Evolutionary conservation across 1,140 invertebrate genomes (phyloP), one percentile per base, ranked within the genome.

Genomic region (Danaus plexippus): DNA sequence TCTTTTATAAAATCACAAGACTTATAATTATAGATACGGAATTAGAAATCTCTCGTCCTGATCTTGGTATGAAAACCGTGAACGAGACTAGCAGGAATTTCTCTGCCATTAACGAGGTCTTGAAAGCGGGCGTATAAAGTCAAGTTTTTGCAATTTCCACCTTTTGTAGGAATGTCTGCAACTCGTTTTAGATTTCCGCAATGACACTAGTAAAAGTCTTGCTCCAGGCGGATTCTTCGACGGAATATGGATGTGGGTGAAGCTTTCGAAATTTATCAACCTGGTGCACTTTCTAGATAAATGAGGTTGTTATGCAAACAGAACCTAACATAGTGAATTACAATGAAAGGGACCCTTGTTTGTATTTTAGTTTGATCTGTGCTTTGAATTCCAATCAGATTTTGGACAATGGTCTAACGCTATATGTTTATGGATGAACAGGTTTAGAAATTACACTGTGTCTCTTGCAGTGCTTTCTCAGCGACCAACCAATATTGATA

Each of bases 231-330:
- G 63, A 71, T 67, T 73, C 69, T 72, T 66, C 68, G 67, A 75
- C 73, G 65, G 75, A 80, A 80, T 79, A 78, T 79, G 75, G 74
- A 80, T 75, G 77, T 80, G 70, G 74, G 79, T 69, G 63, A 63
- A 83, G 83, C 83, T 86, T 86, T 84, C 80, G 67, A 81, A 80
- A 73, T 66, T 67, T 72, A 71, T 70, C 69, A 69, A 70, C 69
- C 72, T 61, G 73, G 80, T 77, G 72, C 71, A 78, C 80, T 86
- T 86, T 86, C 83, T 85, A 86, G 75, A 76, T 76, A 68, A 75
- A 80, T 63, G 69, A 66, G 70, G 68, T 67, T 72, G 73, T 82
- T 84, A 84, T 85, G 80, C 79, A 83, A 85, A 85, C 78, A 66
- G 66, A 57, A 76, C 69, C 71, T 80, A 76, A 81, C 79, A 80